Conservation (phyloP, 2,113 vertebrate genomes). For the Euleptes europaea region DNA sequence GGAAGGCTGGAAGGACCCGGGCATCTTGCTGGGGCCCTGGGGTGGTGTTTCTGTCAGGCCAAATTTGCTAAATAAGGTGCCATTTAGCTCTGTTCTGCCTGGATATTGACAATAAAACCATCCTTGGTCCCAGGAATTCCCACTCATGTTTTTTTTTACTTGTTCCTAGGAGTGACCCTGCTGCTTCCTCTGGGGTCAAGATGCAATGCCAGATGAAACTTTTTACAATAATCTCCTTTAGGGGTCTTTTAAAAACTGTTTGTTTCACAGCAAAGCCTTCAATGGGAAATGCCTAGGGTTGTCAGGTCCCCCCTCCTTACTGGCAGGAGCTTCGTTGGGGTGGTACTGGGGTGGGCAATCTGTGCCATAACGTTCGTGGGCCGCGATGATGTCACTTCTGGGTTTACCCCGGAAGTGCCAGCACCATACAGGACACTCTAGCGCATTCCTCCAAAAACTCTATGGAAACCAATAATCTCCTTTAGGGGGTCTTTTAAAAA, state of each 20-base stretch:
- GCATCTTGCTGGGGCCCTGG: neutral
- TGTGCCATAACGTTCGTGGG: too few relatives aligned
- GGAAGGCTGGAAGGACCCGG: neutral
- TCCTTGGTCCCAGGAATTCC: neutral
- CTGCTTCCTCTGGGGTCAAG: neutral
- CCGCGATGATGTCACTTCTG: too few relatives aligned
- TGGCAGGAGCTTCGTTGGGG: too few relatives aligned
- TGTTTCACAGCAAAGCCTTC: neutral
- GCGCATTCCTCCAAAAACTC: too few relatives aligned
- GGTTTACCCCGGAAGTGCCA: too few relatives aligned
- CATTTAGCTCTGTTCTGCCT: neutral
- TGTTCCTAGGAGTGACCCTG: neutral
- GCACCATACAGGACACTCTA: too few relatives aligned
- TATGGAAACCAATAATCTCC: too few relatives aligned
- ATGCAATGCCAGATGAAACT: neutral
- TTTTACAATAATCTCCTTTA: neutral
- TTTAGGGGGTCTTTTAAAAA: too few relatives aligned
- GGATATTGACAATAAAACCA: slow-evolving; percentile 23
- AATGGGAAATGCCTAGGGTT: too few relatives aligned
- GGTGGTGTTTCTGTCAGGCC: neutral
- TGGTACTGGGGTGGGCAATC: too few relatives aligned
- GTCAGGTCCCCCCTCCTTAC: too few relatives aligned
- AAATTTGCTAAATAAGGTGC: neutral
- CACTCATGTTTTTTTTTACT: neutral
- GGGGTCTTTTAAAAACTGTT: neutral